Base-by-base conservation (phyloP, 2,888 invertebrate genomes). In the Antheraea yamamai region DNA sequence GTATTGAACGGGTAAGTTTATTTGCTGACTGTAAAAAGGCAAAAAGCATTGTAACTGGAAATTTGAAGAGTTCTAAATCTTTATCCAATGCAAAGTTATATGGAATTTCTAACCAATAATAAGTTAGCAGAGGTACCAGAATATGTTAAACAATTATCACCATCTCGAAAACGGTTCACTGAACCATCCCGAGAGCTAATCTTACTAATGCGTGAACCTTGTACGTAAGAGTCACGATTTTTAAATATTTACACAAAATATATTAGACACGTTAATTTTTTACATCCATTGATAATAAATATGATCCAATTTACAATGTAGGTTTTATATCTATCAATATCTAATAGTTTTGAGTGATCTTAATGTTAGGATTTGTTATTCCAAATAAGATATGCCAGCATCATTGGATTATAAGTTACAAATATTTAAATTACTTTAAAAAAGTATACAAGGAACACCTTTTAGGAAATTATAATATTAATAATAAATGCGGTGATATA, bases 1-100 rank as follows among this genome's bases (percentile, higher is more conserved):
- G 77, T 90, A 64, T 81, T 94, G 51, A 87, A 85, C 78, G 85
- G 89, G 94, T 94, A 78, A 83, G 86, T 80, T 4, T 35, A 68
- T 74, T 61, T 55, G 39, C 35, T 26, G 35, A 23, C 2, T 61
- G 4, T 23, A 23, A 61, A 61, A 23, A 61, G 20, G 1, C 2
- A 23, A 23, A 23, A 61, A 3, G 7, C n/a, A 3, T 3, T 8
- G 12, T 10, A 23, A 23, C 2, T 20, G 12, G 7, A n/a, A 61
- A 20, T 23, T 23, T 23, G 61, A 23, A 23, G 20, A 23, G n/a
- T 23, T 23, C 23, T 55, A 61, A 61, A 12, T 23, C 12, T 61
- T 23, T 23, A 23, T 61, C 23, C n/a, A 2, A 23, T 23, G 4
- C 23, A 61, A 23, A n/a, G 23, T 14, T 23, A 23, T 61, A 8